Evolutionary conservation across 2,888 invertebrate species (phyloP).

Genomic region (Bursaphelenchus okinawaensis): DNA sequence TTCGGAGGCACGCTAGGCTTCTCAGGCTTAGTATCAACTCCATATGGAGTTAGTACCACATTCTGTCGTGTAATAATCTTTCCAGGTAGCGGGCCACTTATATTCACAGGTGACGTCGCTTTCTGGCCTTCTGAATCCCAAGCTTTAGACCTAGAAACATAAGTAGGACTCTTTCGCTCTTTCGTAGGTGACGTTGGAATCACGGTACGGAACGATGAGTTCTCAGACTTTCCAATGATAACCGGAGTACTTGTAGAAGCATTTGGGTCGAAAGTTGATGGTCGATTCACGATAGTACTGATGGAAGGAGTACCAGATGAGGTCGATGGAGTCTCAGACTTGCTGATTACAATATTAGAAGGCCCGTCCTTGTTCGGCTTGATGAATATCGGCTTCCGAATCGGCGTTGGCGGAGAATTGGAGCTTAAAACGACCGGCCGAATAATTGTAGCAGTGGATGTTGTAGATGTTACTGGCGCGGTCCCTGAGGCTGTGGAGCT

Average conservation of each 20-base stretch:
- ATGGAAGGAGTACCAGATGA: background rate
- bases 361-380: slow-evolving; percentile 3
- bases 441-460: slow-evolving; percentile 13
- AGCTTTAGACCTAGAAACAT: background rate
- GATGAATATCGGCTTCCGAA: slow-evolving; percentile 2
- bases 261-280: slow-evolving; percentile 11
- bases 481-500: slow-evolving; percentile 2
- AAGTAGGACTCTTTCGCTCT: background rate
- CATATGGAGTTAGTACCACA: slow-evolving; percentile 48
- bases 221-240: slow-evolving; percentile 12
- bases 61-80: slow-evolving; percentile 47
- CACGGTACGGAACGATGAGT: slow-evolving; percentile 13
- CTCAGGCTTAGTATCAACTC: slow-evolving; percentile 24
- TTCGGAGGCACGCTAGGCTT: slow-evolving; percentile 53
- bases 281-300: background rate
- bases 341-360: background rate
- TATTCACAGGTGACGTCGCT: slow-evolving; percentile 29
- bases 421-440: slow-evolving; percentile 23
- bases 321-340: background rate
- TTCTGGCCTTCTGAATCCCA: background rate
- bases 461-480: background rate
- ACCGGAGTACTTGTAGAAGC: background rate
- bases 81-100: slow-evolving; percentile 47
- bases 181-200: slow-evolving; percentile 6
- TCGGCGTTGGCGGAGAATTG: background rate